phyloP scores from a whole-genome alignment of 2,113 vertebrate species.

The Meriones unguiculatus region DNA sequence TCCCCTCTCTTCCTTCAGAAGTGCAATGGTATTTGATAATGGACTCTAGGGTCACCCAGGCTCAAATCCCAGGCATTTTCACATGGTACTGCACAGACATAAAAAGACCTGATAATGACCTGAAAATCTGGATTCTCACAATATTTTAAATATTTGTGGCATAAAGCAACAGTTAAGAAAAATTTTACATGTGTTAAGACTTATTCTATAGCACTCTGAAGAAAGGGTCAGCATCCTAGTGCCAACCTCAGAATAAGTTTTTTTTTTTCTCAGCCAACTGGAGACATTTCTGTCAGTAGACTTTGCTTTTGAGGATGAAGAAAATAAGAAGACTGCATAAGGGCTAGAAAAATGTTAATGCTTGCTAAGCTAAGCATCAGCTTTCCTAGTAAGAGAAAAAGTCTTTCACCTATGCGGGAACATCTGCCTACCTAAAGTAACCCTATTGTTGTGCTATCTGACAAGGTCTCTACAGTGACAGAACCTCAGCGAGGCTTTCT shows the following conservation, averaged over 20 bases:
- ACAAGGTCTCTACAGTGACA: neutral
- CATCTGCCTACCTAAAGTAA: conserved; percentile 10
- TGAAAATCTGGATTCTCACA: conserved; percentile 22
- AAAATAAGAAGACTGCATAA: neutral
- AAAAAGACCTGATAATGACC: neutral
- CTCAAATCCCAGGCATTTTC: conserved; percentile 13
- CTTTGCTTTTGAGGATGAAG: conserved; percentile 24
- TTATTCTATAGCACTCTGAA: neutral
- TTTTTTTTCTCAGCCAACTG: neutral
- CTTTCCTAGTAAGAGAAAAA: conserved; percentile 39
- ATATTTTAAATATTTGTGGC: neutral
- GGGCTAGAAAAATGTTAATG: neutral
- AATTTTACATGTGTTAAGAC: neutral
- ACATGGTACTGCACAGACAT: neutral
- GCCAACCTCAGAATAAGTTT: neutral
- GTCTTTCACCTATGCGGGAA: neutral
- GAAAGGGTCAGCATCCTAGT: neutral
- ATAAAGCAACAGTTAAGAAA: neutral
- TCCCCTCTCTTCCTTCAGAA: neutral
- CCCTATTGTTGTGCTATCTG: neutral
- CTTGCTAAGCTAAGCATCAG: neutral
- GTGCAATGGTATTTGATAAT: neutral
- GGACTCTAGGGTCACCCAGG: neutral
- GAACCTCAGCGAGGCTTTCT: conserved; percentile 8
- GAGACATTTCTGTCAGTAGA: neutral